Conservation (phyloP, 2,797 vertebrate species). For the Sebastes iracundus region DNA sequence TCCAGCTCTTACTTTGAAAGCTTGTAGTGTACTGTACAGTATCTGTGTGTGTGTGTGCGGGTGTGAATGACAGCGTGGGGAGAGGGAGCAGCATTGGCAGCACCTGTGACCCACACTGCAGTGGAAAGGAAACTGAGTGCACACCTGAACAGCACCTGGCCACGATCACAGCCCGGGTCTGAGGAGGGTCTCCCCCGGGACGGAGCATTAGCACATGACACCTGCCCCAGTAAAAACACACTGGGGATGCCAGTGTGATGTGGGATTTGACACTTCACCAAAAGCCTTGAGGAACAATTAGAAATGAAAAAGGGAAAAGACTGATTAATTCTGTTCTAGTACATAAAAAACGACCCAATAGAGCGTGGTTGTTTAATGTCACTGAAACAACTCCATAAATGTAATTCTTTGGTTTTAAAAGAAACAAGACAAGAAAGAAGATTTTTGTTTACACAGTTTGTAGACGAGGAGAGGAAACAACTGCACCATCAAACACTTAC, state of each 20-base stretch:
- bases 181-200: conserved; percentile 65
- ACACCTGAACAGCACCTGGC: conserved; percentile 87
- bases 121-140: conserved; percentile 70
- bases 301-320: conserved; percentile 50
- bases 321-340: conserved; percentile 13
- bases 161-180: conserved; percentile 63
- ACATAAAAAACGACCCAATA: not conserved
- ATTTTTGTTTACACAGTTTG: not conserved
- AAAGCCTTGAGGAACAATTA: conserved; percentile 71
- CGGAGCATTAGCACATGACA: conserved; percentile 73
- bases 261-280: conserved; percentile 48
- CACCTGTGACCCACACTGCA: conserved; percentile 80
- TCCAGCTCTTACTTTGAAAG: conserved; percentile 8
- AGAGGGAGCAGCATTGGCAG: conserved; percentile 47
- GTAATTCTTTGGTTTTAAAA: not conserved
- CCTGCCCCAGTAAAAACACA: conserved; percentile 71
- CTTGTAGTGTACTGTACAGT: not conserved
- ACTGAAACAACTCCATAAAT: not conserved
- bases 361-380: not conserved
- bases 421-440: not conserved
- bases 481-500: not conserved
- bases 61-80: conserved; percentile 29
- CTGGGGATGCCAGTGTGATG: conserved; percentile 59
- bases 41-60: not conserved
- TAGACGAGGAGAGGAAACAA: not conserved